phyloP scores from a whole-genome alignment of 92 coral and sea anemone genomes.

The Epizoanthus rinbou region DNA sequence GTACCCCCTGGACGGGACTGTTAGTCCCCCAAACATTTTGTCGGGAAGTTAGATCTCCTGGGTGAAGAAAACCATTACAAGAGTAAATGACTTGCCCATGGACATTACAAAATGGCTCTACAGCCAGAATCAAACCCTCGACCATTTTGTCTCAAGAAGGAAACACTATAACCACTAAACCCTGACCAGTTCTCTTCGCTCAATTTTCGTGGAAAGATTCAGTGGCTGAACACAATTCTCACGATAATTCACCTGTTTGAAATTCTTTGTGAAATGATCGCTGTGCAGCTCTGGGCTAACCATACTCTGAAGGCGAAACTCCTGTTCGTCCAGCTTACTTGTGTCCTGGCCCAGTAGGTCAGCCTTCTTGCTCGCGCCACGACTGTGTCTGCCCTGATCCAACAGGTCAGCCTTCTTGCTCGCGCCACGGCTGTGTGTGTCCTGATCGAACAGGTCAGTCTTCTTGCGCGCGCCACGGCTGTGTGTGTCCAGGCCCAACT shows the following conservation, averaged over 20 bases:
- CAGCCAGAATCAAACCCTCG: no score
- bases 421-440: slow-evolving; percentile 49
- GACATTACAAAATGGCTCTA: no score
- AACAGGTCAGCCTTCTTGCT: slow-evolving; percentile 20
- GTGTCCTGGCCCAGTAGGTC: slow-evolving; percentile 86
- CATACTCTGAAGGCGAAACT: slow-evolving; percentile 78
- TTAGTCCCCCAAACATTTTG: no score
- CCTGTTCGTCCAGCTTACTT: slow-evolving; percentile 67
- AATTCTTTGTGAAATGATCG: slow-evolving; percentile 5
- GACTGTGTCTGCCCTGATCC: not conserved
- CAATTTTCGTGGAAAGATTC: no score
- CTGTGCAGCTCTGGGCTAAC: slow-evolving; percentile 79
- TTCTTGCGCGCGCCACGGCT: slow-evolving; percentile 47
- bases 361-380: slow-evolving; percentile 58
- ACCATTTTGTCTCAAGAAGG: no score
- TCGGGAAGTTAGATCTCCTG: no score
- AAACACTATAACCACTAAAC: no score
- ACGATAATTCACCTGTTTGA: slow-evolving; percentile 12
- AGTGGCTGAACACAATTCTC: no score
- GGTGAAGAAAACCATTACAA: no score
- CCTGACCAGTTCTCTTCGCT: no score
- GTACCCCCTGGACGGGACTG: no score
- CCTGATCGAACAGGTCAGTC: slow-evolving; percentile 80
- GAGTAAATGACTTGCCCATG: no score
- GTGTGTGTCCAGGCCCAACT: slow-evolving; percentile 76